Evolutionary conservation across 2,797 vertebrate genomes (phyloP).

Genomic region (Yasuhikotakia modesta): DNA sequence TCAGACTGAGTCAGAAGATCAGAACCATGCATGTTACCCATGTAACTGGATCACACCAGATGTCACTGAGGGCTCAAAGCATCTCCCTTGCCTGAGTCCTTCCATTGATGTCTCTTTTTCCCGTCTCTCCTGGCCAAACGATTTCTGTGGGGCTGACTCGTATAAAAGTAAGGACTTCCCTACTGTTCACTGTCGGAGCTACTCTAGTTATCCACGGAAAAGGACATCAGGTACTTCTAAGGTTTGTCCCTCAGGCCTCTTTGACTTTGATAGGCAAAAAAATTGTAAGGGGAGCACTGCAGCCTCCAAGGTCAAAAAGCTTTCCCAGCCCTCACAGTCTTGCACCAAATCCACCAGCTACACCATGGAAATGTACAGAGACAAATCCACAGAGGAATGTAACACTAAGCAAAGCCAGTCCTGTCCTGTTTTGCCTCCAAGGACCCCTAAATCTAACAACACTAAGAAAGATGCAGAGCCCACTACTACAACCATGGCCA

Average conservation of each 20-base stretch:
- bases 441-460: conserved; percentile 82
- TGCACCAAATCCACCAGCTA: conserved; percentile 92
- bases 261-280: conserved; percentile 79
- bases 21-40: conserved; percentile 83
- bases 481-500: conserved; percentile 4
- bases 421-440: conserved; percentile 91
- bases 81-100: conserved; percentile 72
- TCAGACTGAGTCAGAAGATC: conserved; percentile 73
- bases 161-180: conserved; percentile 81
- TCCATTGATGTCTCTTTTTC: conserved; percentile 77
- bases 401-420: conserved; percentile 88
- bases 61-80: conserved; percentile 71
- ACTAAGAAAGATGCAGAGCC: conserved; percentile 72
- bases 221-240: conserved; percentile 86
- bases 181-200: conserved; percentile 84
- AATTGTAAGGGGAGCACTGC: conserved; percentile 53
- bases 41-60: conserved; percentile 80
- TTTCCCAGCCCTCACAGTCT: conserved; percentile 67
- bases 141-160: conserved; percentile 83
- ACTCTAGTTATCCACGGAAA: conserved; percentile 95
- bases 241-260: conserved; percentile 84
- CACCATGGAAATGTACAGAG: conserved; percentile 84
- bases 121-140: conserved; percentile 93
- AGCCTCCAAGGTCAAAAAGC: conserved; percentile 67
- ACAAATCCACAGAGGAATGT: conserved; percentile 78